Evolutionary conservation across 2,888 invertebrate species (phyloP), one percentile per base, ranked within the genome.

Genomic region (Palloptera scutellata): DNA sequence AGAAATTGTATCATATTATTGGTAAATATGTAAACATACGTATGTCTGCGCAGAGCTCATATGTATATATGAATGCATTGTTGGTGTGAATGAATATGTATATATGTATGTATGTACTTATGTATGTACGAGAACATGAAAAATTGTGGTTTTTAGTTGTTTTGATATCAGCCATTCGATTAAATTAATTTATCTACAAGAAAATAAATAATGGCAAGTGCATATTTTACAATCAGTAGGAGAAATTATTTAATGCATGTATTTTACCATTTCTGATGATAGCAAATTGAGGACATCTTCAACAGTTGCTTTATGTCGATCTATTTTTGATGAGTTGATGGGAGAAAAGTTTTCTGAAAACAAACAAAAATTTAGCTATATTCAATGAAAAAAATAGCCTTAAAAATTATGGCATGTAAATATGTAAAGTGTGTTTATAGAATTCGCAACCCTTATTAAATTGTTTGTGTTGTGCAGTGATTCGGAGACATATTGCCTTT

Each of bases 191-290:
- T 60, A 65, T 60, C 59, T 65, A 20, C n/a, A 54, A 60, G 42
- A 59, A 41, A 17, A 52, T 40, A 60, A 13, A 6, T 12, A 43
- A 64, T 40, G 8, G 1, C 1, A 30, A 6, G n/a, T 52, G n/a
- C n/a, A n/a, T n/a, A 15, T 41, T 41, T n/a, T 45, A 13, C 15
- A 30, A 30, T 30, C 30, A 30, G 2, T 30, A n/a, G 30, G 2
- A 6, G 30, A 30, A 2, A 30, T 30, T 30, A 2, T 6, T 30
- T 30, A 30, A 4, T 4, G 30, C 6, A 30, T 30, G n/a, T n/a
- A 30, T 76, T 76, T 91, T 87, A 93, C 92, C 92, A 93, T 92
- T 91, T 93, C 93, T 76, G 91, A 91, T 79, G 93, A 92, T 79
- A 93, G 90, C 85, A 91, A 92, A 86, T 92, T 92, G 82, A 93